These are phyloP conservation scores for Neocrepidodera transversa DNA, from an alignment of 2,888 invertebrate species.

Conservation along the genomic window DNA sequence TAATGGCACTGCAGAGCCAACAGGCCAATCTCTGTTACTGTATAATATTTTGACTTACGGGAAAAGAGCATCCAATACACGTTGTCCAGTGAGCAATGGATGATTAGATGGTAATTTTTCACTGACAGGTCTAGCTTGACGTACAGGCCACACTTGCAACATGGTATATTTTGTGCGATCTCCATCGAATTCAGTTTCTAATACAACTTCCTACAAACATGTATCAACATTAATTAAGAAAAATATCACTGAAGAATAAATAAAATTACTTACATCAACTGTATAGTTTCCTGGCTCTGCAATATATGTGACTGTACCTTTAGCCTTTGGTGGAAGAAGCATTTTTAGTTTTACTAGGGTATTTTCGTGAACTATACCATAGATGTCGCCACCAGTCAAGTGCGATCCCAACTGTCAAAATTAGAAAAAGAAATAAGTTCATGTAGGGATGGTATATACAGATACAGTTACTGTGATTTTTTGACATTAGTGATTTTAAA, in stretches of 20 bases:
- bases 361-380: constrained; percentile 96
- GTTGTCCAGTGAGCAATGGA: constrained; percentile 96
- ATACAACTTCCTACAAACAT: constrained; percentile 80
- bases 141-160: constrained; percentile 99
- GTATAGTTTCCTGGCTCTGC: constrained; percentile 94
- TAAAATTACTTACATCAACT: constrained; percentile 75
- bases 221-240: not conserved
- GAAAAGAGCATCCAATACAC: constrained; percentile 97
- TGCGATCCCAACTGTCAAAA: constrained; percentile 85
- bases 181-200: constrained; percentile 99
- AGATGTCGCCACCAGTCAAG: constrained; percentile 97
- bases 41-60: constrained; percentile 76
- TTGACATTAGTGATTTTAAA: too few species aligned
- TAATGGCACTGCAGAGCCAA: too few species aligned
- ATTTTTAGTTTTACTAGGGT: constrained; percentile 97
- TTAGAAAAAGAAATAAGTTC: not conserved
- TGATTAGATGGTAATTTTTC: constrained; percentile 99
- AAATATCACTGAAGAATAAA: constrained; percentile 10
- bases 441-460: too few species aligned
- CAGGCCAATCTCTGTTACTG: too few species aligned
- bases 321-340: constrained; percentile 91
- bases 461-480: too few species aligned
- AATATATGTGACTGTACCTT: constrained; percentile 95
- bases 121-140: constrained; percentile 94
- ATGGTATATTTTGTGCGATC: constrained; percentile 90